These are phyloP conservation scores for Zootermopsis nevadensis DNA, from an alignment of 2,888 invertebrate species.

Conservation along the genomic window DNA sequence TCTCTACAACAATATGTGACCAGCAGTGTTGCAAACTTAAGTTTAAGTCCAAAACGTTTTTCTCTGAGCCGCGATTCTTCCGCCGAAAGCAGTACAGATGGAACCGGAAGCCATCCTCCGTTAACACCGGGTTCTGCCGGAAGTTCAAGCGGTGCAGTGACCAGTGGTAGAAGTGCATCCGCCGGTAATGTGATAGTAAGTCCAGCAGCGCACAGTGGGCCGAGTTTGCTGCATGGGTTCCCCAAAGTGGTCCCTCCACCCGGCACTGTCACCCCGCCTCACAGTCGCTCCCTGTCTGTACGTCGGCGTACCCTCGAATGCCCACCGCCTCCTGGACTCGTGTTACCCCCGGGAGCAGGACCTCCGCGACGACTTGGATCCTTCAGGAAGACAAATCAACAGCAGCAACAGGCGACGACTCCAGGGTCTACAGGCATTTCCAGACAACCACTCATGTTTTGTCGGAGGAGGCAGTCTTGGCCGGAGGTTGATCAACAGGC, in stretches of 20 bases:
- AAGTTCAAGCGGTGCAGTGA: constrained; percentile 66
- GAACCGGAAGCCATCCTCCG: constrained; percentile 41
- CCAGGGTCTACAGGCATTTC: constrained; percentile 56
- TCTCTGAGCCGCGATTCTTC: constrained; percentile 72
- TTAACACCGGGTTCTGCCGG: constrained; percentile 62
- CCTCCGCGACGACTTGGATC: constrained; percentile 64
- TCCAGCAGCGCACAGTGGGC: constrained; percentile 31
- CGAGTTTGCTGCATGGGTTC: constrained; percentile 66
- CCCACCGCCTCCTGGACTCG: constrained; percentile 59
- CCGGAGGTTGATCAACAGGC: constrained; percentile 87
- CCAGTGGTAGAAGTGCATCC: constrained; percentile 58
- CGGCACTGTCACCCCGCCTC: constrained; percentile 64
- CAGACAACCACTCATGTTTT: constrained; percentile 78
- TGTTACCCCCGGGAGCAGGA: constrained; percentile 59
- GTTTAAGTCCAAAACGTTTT: constrained; percentile 79
- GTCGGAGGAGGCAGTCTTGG: constrained; percentile 83
- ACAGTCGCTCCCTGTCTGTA: constrained; percentile 58
- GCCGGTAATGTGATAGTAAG: constrained; percentile 61
- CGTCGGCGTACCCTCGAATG: constrained; percentile 75
- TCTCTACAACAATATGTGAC: constrained; percentile 88
- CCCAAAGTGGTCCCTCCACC: constrained; percentile 80
- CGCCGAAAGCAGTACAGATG: constrained; percentile 52
- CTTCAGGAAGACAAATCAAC: constrained; percentile 62
- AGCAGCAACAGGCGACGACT: constrained; percentile 63
- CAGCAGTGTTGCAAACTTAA: constrained; percentile 85